phyloP scores from a whole-genome alignment of 2,888 invertebrate species.

The Hoplodrina ambigua region DNA sequence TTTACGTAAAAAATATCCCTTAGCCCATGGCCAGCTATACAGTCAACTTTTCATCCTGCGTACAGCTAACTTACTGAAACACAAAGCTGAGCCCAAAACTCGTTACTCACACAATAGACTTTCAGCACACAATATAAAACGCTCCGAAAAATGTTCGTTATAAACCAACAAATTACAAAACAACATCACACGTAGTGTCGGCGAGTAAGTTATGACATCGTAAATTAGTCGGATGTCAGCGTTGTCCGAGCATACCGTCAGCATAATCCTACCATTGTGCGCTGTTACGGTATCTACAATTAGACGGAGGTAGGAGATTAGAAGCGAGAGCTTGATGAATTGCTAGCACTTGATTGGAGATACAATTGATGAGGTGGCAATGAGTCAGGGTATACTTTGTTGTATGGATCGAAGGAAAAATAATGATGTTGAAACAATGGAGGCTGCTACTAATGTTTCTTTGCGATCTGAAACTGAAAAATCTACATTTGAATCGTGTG shows the following conservation, averaged over 20 bases:
- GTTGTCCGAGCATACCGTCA: conserved; percentile 61
- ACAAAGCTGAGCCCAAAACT: conserved; percentile 29
- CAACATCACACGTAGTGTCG: conserved; percentile 56
- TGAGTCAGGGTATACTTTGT: conserved; percentile 11
- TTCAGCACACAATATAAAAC: background rate
- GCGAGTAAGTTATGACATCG: conserved; percentile 75
- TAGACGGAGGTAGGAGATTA: conserved; percentile 35
- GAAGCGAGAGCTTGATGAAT: conserved; percentile 34
- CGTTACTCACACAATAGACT: conserved; percentile 30
- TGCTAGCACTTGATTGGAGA: conserved; percentile 8
- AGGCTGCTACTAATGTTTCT: background rate
- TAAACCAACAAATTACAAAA: conserved; percentile 38
- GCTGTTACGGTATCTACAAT: conserved; percentile 42
- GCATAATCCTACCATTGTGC: conserved; percentile 59
- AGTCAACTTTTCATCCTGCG: background rate
- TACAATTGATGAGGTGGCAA: conserved; percentile 12
- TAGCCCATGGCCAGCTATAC: background rate
- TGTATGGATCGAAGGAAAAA: background rate
- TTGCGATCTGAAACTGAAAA: background rate
- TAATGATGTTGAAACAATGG: background rate
- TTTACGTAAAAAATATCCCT: background rate
- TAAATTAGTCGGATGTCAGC: conserved; percentile 76
- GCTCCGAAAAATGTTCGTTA: background rate
- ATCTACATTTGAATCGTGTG: background rate
- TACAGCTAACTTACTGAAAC: conserved; percentile 5